Base-by-base conservation (phyloP, 2,113 vertebrate species). In the Amazona vittata region DNA sequence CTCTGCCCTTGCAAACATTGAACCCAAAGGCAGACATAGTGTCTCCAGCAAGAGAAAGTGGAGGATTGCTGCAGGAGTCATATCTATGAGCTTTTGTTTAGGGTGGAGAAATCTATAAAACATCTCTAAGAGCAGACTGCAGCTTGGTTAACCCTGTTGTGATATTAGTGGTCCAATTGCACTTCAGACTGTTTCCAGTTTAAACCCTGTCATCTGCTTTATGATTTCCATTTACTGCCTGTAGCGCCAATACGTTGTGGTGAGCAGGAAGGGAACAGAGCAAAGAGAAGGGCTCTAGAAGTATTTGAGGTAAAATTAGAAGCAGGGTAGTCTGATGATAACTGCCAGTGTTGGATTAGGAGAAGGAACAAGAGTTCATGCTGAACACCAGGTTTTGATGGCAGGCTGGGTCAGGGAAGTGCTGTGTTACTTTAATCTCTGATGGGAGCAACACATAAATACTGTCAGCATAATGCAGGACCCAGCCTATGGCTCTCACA, bases 221-320 rank as follows among this genome's bases (percentile, higher is more conserved):
- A 50, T 57, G 33, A 73, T 73, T 73, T 62, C 28, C 6, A 10
- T 78, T 77, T 89, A 49, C 12, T 94, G 31, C 43, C 53, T 52
- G 33, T 35, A 59, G 49, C 17, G 44, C 33, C 39, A 47, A 7
- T 46, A 6, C 13, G 6, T 8, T 0, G 0, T 82, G 26, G 11
- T 69, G 71, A 86, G 53, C 47, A 63, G 43, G 43, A 81, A 47
- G n/a, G 52, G 43, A 71, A 37, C 1, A 3, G 59, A 46, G 59
- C 41, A 67, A 50, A 71, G 46, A 15, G 33, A 47, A 67, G 41
- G 63, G 46, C 10, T 71, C 17, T 29, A 25, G 41, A 41, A 76
- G 39, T 46, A 60, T 25, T 29, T 55, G 63, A 62, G 20, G 11
- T 33, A 50, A 65, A 75, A 60, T 80, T 17, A 41, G 68, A 65